Evolutionary conservation across 2,888 invertebrate species (phyloP).

Genomic region (Pammene fasciana): DNA sequence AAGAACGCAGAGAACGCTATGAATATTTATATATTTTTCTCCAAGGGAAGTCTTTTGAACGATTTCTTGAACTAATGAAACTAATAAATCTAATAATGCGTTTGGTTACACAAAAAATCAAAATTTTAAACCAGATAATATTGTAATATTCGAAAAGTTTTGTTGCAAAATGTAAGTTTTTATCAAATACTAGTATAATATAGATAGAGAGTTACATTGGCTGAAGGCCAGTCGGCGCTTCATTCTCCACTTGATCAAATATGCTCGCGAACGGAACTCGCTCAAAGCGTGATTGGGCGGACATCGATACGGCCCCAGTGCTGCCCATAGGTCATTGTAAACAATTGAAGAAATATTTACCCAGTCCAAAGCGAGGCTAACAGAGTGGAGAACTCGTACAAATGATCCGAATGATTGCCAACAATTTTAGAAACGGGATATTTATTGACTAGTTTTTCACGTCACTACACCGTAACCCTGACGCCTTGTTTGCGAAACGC

Average conservation of each 20-base stretch:
- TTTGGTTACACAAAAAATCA: no score
- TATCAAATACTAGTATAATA: no score
- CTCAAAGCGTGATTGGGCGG: slow-evolving; percentile 33
- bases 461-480: background rate
- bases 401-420: slow-evolving; percentile 15
- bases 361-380: slow-evolving; percentile 9
- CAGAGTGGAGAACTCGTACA: slow-evolving; percentile 4
- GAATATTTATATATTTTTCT: no score
- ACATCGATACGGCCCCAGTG: slow-evolving; percentile 18
- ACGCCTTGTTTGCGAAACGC: no score
- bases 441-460: slow-evolving; percentile 26
- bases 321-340: slow-evolving; percentile 34
- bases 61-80: no score
- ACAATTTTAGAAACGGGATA: slow-evolving; percentile 19
- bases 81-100: no score
- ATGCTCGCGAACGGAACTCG: slow-evolving; percentile 33
- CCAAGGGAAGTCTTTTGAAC: no score
- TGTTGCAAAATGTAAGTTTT: no score
- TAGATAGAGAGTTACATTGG: background rate
- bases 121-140: no score
- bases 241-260: slow-evolving; percentile 36
- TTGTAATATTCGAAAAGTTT: no score
- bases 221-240: slow-evolving; percentile 8
- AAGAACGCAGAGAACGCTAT: background rate
- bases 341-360: slow-evolving; percentile 36